Evolutionary conservation across 2,797 vertebrate species (phyloP).

Genomic region (Enteromius afrohamiltoni): DNA sequence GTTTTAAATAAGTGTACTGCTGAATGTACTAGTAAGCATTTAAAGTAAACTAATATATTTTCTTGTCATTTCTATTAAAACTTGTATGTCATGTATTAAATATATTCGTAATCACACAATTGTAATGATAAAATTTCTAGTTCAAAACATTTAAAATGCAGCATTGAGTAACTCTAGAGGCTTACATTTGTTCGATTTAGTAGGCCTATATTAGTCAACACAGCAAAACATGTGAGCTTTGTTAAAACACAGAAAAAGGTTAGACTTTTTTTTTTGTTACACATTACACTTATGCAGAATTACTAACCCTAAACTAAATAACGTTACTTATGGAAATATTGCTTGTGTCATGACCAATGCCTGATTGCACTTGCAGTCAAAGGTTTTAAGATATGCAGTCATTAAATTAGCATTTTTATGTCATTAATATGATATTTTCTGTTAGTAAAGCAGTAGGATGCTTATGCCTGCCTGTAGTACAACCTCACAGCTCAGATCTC

Average conservation of each 20-base stretch:
- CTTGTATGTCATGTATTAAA: background rate
- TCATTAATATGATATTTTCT: background rate
- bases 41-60: background rate
- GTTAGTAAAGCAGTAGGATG: background rate
- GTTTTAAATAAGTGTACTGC: background rate
- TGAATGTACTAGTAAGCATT: background rate
- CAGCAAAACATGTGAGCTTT: background rate
- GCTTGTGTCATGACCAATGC: background rate
- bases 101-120: background rate
- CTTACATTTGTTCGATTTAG: no score
- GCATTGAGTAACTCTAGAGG: no score
- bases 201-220: background rate
- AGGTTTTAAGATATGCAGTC: background rate
- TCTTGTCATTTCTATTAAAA: background rate
- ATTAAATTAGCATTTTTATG: background rate
- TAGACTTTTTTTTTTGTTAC: background rate
- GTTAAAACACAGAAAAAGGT: background rate
- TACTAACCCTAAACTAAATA: background rate
- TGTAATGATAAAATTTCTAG: background rate
- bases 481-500: slow-evolving; percentile 10
- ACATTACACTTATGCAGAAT: background rate
- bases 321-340: background rate
- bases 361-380: background rate
- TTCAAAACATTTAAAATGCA: background rate
- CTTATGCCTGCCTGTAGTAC: background rate